These are phyloP conservation scores for Cyanoderma ruficeps DNA, from an alignment of 2,113 vertebrate species.

Conservation along the genomic window DNA sequence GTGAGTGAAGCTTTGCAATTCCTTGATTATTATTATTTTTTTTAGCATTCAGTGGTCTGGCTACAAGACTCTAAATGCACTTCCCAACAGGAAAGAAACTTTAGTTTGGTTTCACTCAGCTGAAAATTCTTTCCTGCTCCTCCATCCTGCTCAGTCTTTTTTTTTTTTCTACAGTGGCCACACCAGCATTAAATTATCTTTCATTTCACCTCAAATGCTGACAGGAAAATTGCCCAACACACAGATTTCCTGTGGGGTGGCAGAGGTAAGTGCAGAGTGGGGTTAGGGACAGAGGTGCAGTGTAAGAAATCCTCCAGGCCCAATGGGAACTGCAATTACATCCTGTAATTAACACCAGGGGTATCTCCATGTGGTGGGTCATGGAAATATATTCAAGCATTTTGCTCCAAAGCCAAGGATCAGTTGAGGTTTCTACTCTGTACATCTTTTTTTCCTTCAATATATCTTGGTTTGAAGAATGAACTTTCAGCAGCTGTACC, in stretches of 20 bases:
- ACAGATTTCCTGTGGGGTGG: neutral
- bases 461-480: neutral
- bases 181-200: neutral
- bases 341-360: neutral
- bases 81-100: neutral
- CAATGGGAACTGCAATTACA: neutral
- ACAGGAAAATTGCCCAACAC: neutral
- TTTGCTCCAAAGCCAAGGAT: neutral
- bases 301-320: neutral
- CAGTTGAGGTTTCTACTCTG: neutral
- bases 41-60: conserved; percentile 26
- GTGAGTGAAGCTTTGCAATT: conserved; percentile 1
- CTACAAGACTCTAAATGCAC: neutral
- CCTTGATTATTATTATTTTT: neutral
- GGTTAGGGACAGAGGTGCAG: neutral
- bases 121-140: neutral
- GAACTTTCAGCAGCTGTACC: neutral
- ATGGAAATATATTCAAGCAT: neutral
- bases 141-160: neutral
- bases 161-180: neutral
- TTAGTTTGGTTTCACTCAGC: neutral
- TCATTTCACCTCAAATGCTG: neutral
- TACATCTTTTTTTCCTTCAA: neutral
- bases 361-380: neutral
- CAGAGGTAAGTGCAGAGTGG: neutral